Evolutionary conservation across 2,797 vertebrate species (phyloP).

Genomic region (Clarias platycephalus): DNA sequence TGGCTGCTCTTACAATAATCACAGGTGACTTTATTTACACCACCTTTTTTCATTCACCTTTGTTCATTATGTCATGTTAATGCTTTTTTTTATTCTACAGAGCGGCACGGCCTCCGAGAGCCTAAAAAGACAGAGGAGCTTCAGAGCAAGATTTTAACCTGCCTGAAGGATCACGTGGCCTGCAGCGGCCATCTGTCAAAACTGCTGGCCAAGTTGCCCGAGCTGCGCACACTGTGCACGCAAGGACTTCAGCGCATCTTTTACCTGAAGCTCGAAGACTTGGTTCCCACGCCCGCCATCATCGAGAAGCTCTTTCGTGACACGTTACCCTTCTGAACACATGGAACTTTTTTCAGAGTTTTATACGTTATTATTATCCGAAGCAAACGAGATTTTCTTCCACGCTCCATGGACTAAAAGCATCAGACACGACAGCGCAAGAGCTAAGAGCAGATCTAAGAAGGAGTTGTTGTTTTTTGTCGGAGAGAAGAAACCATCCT

Average conservation of each 20-base stretch:
- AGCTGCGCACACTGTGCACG: constrained; percentile 93
- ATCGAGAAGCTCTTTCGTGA: constrained; percentile 98
- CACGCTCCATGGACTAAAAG: neutral
- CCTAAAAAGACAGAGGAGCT: constrained; percentile 91
- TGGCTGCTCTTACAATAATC: constrained; percentile 90
- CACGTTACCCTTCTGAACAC: constrained; percentile 90
- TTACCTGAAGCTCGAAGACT: constrained; percentile 96
- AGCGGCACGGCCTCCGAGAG: constrained; percentile 94
- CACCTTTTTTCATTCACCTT: neutral
- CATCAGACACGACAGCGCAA: neutral
- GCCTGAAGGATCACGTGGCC: constrained; percentile 87
- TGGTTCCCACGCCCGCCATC: constrained; percentile 94
- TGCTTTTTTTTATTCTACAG: constrained; percentile 64
- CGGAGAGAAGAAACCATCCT: neutral
- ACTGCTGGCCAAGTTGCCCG: constrained; percentile 93
- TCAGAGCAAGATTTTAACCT: constrained; percentile 89
- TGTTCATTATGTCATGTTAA: neutral
- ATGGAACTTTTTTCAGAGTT: constrained; percentile 15
- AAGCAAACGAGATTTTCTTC: constrained; percentile 11
- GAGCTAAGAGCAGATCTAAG: neutral
- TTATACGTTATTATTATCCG: neutral
- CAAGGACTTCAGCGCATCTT: constrained; percentile 98
- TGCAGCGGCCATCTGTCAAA: constrained; percentile 86
- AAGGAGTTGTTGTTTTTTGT: neutral
- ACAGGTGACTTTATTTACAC: constrained; percentile 77